A percentile compares a stretch with the other conserved stretches of the same genome.
These are phyloP conservation scores for Gymnodraco acuticeps DNA, from an alignment of 2,797 vertebrate genomes.

Conservation along the genomic window DNA sequence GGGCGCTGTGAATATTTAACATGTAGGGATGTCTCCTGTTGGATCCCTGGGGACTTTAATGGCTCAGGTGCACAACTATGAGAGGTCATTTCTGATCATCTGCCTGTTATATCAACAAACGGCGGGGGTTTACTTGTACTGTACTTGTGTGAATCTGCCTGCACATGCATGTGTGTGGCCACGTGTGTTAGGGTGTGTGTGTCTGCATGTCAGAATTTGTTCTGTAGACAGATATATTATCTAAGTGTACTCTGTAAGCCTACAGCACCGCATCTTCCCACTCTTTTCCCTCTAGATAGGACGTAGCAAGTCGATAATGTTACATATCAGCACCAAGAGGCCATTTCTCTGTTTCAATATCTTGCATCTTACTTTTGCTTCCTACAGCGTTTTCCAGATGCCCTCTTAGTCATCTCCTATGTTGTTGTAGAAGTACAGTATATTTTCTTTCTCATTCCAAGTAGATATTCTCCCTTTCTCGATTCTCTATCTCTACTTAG, in stretches of 20 bases:
- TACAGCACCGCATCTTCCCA: conserved; percentile 53
- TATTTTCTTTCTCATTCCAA: conserved; percentile 36
- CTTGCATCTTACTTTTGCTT: conserved; percentile 70
- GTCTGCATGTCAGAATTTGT: conserved; percentile 33
- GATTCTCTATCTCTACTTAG: conserved; percentile 30
- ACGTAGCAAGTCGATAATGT: conserved; percentile 64
- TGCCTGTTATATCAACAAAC: conserved; percentile 57
- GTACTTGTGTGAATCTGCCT: conserved; percentile 7
- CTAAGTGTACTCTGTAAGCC: conserved; percentile 44
- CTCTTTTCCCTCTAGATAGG: conserved; percentile 60
- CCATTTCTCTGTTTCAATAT: conserved; percentile 55
- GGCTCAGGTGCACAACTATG: conserved; percentile 65
- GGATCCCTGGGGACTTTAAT: conserved; percentile 53
- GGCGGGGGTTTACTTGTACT: conserved; percentile 28
- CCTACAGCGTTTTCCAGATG: conserved; percentile 60
- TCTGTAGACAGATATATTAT: conserved; percentile 49
- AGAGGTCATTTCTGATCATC: conserved; percentile 76
- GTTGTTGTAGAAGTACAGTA: conserved; percentile 43
- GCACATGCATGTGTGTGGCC: conserved; percentile 18
- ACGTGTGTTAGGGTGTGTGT: conserved; percentile 15
- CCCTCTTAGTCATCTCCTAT: conserved; percentile 61
- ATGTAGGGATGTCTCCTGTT: conserved; percentile 52
- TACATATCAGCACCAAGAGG: conserved; percentile 59
- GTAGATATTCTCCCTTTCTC: conserved; percentile 42
- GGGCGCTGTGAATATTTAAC: conserved; percentile 78